phyloP scores from a whole-genome alignment of 2,888 invertebrate species.

The Sphinx pinastri region DNA sequence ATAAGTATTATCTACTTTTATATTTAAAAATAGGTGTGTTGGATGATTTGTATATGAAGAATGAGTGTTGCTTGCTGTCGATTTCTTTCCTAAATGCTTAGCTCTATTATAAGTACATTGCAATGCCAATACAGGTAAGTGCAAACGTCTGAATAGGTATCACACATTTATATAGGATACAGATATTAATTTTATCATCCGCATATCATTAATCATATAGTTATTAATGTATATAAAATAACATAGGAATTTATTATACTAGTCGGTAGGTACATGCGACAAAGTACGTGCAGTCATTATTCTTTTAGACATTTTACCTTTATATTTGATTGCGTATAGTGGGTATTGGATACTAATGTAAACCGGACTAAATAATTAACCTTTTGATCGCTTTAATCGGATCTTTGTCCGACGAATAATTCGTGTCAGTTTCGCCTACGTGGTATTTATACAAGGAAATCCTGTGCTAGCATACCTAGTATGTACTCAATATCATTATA shows the following conservation, averaged over 20 bases:
- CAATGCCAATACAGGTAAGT: slow-evolving; percentile 15
- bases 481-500: too few species aligned
- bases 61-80: slow-evolving; percentile 2
- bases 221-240: slow-evolving; percentile 58
- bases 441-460: too few species aligned
- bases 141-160: slow-evolving; percentile 23
- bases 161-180: slow-evolving; percentile 35
- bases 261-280: slow-evolving; percentile 48
- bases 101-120: slow-evolving; percentile 10
- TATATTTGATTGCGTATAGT: slow-evolving; percentile 6
- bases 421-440: too few species aligned
- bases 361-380: slow-evolving; percentile 8
- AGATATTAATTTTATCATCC: slow-evolving; percentile 45
- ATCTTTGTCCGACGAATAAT: too few species aligned
- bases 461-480: too few species aligned
- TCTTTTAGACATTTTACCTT: slow-evolving; percentile 23
- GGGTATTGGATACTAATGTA: background rate
- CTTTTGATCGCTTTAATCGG: too few species aligned
- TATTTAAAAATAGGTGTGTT: background rate
- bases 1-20: background rate
- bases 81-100: slow-evolving; percentile 7
- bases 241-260: slow-evolving; percentile 54
- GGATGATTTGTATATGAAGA: background rate
- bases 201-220: slow-evolving; percentile 59
- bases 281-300: slow-evolving; percentile 35